Base-by-base conservation (phyloP, 2,888 invertebrate species). In the Sepioteuthis lessoniana region DNA sequence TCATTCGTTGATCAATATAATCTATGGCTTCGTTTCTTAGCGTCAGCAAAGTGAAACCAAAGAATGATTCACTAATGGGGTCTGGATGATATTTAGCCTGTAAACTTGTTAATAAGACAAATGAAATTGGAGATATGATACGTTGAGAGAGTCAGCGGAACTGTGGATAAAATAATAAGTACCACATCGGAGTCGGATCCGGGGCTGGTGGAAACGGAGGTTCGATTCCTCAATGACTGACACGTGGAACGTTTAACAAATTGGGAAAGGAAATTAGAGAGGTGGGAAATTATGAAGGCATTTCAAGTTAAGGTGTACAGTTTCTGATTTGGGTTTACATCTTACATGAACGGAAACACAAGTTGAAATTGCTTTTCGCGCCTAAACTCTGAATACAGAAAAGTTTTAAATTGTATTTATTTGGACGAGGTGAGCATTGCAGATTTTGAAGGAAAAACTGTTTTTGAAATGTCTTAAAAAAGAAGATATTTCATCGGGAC, bases 41-140 rank as follows among this genome's bases (percentile, higher is more conserved):
- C n/a, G 35, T 76, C 76, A 76, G n/a, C 76, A 76, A 76, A 76
- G 16, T 76, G 76, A 76, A 76, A 76, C 76, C 76, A 76, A 76
- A 76, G 76, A 76, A n/a, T n/a, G n/a, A 76, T 76, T 76, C n/a
- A n/a, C n/a, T 76, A 76, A 76, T 76, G 76, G 76, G 76, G 76
- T 76, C 76, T 35, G 76, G 0, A 1, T 76, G 76, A 76, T 76
- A 76, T 76, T 76, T 76, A 76, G 76, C 76, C 76, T 76, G 76
- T n/a, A 76, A 76, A 10, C 19, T 35, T 16, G 76, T 76, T 76
- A 76, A 76, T 76, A 35, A 76, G 76, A 76, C 76, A 76, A 76
- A 76, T 76, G 76, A 35, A 76, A 76, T 76, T 35, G 16, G 76
- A 76, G 76, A 76, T 76, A 0, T 13, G n/a, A n/a, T 76, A 76